Percentiles rank a stretch among this genome's conserved stretches.
Conservation (phyloP, 2,113 vertebrate species). For the Cyprinus carpio region DNA sequence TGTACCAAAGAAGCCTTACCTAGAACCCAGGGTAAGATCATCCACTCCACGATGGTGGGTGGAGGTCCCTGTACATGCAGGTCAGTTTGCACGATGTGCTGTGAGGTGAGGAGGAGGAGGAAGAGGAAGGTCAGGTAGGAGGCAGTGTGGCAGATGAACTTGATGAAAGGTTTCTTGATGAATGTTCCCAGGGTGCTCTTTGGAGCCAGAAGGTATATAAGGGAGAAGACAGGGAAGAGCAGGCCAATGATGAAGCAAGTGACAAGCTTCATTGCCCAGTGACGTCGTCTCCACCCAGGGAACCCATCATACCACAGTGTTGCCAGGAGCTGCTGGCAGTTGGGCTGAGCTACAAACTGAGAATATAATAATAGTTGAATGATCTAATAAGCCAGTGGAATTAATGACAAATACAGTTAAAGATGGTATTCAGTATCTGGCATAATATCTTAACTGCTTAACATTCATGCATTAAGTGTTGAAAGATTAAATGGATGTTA, state of each 20-base stretch:
- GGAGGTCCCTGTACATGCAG: conserved; percentile 87
- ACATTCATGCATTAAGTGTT: not conserved
- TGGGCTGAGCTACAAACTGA: conserved; percentile 96
- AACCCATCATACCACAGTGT: conserved; percentile 97
- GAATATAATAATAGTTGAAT: not conserved
- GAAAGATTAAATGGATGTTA: not conserved
- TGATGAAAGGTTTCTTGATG: conserved; percentile 92
- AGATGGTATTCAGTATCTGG: not conserved
- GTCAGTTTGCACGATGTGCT: conserved; percentile 87
- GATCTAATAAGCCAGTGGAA: not conserved
- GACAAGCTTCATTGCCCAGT: conserved; percentile 94
- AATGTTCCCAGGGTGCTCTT: conserved; percentile 87
- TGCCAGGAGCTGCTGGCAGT: conserved; percentile 96
- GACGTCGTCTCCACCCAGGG: conserved; percentile 93
- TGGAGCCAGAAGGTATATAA: conserved; percentile 85
- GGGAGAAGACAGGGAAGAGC: conserved; percentile 84
- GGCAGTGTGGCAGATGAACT: conserved; percentile 91
- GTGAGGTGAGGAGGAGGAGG: conserved; percentile 71
- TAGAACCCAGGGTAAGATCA: conserved; percentile 90
- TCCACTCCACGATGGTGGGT: conserved; percentile 88
- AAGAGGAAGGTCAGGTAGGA: conserved; percentile 91
- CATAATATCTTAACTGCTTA: not conserved
- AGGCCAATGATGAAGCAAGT: conserved; percentile 91
- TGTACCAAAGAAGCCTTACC: conserved; percentile 68
- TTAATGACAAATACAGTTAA: not conserved